phyloP scores from a whole-genome alignment of 1,140 invertebrate species.

The Pseudomyrmex dendroicus region DNA sequence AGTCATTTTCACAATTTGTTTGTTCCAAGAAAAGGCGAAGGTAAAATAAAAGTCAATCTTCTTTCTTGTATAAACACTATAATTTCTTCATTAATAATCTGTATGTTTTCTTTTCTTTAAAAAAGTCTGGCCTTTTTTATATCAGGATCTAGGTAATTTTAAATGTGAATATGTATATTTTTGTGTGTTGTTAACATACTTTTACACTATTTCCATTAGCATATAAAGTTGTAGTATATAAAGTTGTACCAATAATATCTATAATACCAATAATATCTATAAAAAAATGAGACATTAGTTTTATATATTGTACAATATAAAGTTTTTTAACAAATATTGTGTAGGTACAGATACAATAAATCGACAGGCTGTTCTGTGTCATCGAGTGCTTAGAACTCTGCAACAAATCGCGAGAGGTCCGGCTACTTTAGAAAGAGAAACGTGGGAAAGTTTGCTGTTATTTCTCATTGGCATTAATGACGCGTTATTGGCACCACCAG shows the following conservation, averaged over 20 bases:
- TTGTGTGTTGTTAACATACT: background rate
- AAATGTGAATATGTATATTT: conserved; percentile 13
- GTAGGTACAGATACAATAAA: conserved; percentile 94
- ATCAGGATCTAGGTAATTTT: conserved; percentile 92
- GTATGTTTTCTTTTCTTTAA: conserved; percentile 79
- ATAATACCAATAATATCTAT: background rate
- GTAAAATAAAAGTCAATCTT: conserved; percentile 86
- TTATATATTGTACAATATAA: background rate
- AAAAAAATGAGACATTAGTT: background rate
- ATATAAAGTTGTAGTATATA: background rate
- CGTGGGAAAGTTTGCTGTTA: conserved; percentile 95
- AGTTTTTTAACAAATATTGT: conserved; percentile 70
- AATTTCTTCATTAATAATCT: conserved; percentile 48
- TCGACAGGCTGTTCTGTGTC: conserved; percentile 97
- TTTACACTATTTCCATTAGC: background rate
- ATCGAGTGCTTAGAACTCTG: conserved; percentile 95
- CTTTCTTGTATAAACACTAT: background rate
- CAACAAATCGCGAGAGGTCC: conserved; percentile 95
- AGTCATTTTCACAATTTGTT: conserved; percentile 98
- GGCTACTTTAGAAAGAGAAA: conserved; percentile 91
- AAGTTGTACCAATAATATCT: background rate
- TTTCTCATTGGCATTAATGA: conserved; percentile 97
- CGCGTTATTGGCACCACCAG: conserved; percentile 95
- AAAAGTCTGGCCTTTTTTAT: conserved; percentile 94
- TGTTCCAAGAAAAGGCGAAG: conserved; percentile 96